Percentiles rank a stretch among this genome's conserved stretches.
Conservation (phyloP, 2,113 vertebrate species). For the Dasyornis broadbenti region DNA sequence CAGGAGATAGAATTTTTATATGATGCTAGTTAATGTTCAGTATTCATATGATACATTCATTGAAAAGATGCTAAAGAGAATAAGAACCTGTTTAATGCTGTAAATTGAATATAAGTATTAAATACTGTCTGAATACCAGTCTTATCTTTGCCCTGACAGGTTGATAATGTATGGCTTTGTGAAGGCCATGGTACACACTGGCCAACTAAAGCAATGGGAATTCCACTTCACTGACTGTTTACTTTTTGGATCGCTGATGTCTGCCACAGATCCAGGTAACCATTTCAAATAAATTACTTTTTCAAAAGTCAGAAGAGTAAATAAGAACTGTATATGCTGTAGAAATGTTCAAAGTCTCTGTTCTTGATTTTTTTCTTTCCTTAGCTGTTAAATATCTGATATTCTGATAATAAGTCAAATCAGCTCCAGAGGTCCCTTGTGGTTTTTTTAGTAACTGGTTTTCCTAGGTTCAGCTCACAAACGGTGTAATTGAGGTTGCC, state of each 20-base stretch:
- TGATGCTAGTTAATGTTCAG: not conserved
- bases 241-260: slow-evolving; percentile 85
- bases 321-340: not conserved
- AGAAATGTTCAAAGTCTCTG: not conserved
- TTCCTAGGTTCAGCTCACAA: not conserved
- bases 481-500: not conserved
- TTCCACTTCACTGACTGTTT: slow-evolving; percentile 86
- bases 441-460: not conserved
- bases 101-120: not conserved
- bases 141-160: slow-evolving; percentile 67
- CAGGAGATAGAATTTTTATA: not conserved
- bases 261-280: slow-evolving; percentile 87
- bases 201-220: slow-evolving; percentile 70
- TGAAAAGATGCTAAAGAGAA: not conserved
- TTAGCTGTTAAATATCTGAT: not conserved
- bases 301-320: not conserved
- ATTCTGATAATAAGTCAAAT: not conserved
- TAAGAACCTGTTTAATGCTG: not conserved
- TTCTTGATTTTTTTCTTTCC: not conserved
- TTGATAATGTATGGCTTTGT: slow-evolving; percentile 82
- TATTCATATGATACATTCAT: not conserved
- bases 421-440: not conserved
- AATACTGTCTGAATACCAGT: slow-evolving; percentile 17
- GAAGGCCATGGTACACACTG: slow-evolving; percentile 74
- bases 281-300: not conserved